Conservation (phyloP, 2,113 vertebrate genomes). For the Corapipo altera region DNA sequence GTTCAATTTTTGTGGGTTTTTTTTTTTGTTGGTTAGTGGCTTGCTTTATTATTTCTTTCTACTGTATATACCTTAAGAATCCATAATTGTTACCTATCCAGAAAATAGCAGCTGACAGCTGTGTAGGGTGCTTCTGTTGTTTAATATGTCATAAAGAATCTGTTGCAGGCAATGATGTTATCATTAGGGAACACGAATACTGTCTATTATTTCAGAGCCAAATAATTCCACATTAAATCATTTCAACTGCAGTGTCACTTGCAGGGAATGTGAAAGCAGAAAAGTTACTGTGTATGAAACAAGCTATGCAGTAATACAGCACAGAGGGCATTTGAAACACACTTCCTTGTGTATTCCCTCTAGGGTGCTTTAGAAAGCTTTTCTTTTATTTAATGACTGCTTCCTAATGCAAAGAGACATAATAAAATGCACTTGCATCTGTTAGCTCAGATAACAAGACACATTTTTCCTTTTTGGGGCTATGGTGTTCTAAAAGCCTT, state of each 20-base stretch:
- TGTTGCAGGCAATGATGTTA: slow-evolving; percentile 13
- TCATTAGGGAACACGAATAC: slow-evolving; percentile 26
- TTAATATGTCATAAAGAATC: slow-evolving; percentile 51
- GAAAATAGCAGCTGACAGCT: slow-evolving; percentile 47
- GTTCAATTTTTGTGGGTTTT: not conserved
- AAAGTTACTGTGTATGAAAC: not conserved
- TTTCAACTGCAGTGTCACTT: slow-evolving; percentile 17
- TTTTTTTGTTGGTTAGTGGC: slow-evolving; percentile 31
- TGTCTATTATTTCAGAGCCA: slow-evolving; percentile 7
- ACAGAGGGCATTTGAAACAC: not conserved
- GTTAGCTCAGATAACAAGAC: slow-evolving; percentile 6
- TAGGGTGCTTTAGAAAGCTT: slow-evolving; percentile 34
- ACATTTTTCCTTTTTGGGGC: not conserved
- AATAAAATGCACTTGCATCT: slow-evolving; percentile 42
- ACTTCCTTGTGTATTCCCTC: slow-evolving; percentile 16
- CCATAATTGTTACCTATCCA: slow-evolving; percentile 22
- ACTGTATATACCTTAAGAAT: slow-evolving; percentile 39
- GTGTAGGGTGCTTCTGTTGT: not conserved
- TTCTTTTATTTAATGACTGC: slow-evolving; percentile 53
- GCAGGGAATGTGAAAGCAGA: not conserved
- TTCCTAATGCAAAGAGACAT: slow-evolving; percentile 59
- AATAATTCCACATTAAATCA: slow-evolving; percentile 31
- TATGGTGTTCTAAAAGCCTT: not conserved
- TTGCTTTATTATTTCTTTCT: slow-evolving; percentile 20
- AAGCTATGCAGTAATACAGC: not conserved